Base-by-base conservation (phyloP, 2,113 vertebrate genomes). In the Grammomys surdaster region DNA sequence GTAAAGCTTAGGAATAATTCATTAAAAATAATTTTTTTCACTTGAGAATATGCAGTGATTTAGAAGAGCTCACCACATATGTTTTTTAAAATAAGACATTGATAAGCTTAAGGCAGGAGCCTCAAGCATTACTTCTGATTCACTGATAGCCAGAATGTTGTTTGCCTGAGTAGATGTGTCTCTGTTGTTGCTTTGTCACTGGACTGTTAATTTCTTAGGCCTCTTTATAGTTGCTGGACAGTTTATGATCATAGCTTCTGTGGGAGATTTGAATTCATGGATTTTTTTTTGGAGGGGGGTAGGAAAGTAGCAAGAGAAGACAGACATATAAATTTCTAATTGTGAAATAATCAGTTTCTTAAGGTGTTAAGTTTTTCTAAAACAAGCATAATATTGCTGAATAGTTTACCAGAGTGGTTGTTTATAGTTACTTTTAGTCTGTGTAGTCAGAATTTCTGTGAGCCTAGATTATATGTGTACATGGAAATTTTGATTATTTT, bases 381-480 rank as follows among this genome's bases (percentile, higher is more conserved):
- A 40, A 78, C 0, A 17, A 98, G 60, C 73, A 94, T 95, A 95
- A 6, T 94, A 77, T 78, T 90, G 95, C 88, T 86, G 54, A 96
- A 84, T 94, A 76, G 80, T 94, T 93, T 97, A 84, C 72, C 96
- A 95, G 77, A 88, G 65, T 48, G 90, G 31, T 70, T 95, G 81
- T 89, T 93, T 97, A 43, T 58, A 51, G 1, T 95, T 97, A 92
- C 63, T 82, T 97, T 97, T 9, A 51, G 11, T 98, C 88, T 97
- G 90, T 96, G 84, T 98, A 95, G 96, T 98, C 90, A 96, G 33
- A 98, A 98, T 81, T 98, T 97, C 60, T 96, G 76, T 98, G 97
- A 98, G 95, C 95, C 96, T 98, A 85, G 91, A 96, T 98, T 95
- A 88, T 85, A 92, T 91, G 91, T 98, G 91, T 76, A 95, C 76